Conservation (phyloP, 2,888 invertebrate species). For the Augiades crinisus region DNA sequence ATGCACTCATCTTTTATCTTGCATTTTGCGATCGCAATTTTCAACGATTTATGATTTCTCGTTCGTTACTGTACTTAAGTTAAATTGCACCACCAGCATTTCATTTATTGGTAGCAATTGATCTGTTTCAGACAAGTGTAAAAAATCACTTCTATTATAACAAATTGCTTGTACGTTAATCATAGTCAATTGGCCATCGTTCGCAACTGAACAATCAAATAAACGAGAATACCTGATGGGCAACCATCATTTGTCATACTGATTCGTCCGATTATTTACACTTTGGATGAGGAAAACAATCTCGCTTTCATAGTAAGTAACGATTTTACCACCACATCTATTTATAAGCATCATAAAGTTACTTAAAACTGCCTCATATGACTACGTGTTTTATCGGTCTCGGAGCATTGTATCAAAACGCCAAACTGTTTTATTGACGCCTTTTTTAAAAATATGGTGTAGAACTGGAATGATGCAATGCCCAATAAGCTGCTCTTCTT, state of each 20-base stretch:
- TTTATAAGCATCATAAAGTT: too few species aligned
- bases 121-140: constrained; percentile 20
- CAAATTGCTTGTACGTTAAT: constrained; percentile 21
- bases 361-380: too few species aligned
- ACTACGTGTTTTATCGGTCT: too few species aligned
- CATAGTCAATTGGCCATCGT: constrained; percentile 14
- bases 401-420: too few species aligned
- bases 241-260: constrained; percentile 9
- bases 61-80: not conserved
- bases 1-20: not conserved
- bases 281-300: constrained; percentile 13
- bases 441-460: too few species aligned
- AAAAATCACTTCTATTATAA: constrained; percentile 25
- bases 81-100: constrained; percentile 10
- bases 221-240: constrained; percentile 12
- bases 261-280: constrained; percentile 20
- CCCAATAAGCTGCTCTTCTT: too few species aligned
- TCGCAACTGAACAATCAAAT: constrained; percentile 14
- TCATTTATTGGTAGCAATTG: constrained; percentile 11
- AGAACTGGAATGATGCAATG: too few species aligned
- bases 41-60: not conserved
- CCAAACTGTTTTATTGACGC: too few species aligned
- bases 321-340: not conserved
- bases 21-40: not conserved
- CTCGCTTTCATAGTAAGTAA: not conserved